Evolutionary conservation across 2,888 invertebrate genomes (phyloP).

Genomic region (Agrotis puta): DNA sequence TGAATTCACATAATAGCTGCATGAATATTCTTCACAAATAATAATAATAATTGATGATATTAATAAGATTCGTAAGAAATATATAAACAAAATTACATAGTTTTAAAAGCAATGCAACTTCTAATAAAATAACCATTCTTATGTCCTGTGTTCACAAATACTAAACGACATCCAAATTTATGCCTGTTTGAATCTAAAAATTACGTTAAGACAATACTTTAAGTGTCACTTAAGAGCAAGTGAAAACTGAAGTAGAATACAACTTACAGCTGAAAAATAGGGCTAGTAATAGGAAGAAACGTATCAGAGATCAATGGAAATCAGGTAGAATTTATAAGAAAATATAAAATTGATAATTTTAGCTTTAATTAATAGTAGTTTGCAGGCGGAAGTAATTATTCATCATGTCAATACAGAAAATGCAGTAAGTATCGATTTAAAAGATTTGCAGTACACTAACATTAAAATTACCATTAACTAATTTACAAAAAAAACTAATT

Average conservation of each 20-base stretch:
- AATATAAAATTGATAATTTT: too few relatives aligned
- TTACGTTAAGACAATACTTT: neutral
- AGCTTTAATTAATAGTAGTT: neutral
- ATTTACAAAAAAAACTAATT: constrained; percentile 11
- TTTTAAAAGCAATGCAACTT: neutral
- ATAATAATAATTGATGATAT: too few relatives aligned
- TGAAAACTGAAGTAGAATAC: neutral
- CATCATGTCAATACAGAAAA: neutral
- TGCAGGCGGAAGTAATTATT: neutral
- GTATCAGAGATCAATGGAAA: too few relatives aligned
- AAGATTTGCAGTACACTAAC: constrained; percentile 11
- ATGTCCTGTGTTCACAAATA: neutral
- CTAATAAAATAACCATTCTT: neutral
- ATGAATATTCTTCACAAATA: too few relatives aligned
- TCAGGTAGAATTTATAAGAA: too few relatives aligned
- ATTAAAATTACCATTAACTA: neutral
- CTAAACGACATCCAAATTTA: neutral
- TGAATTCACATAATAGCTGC: too few relatives aligned
- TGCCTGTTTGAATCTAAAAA: neutral
- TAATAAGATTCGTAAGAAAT: too few relatives aligned
- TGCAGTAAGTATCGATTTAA: neutral
- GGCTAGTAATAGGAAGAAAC: neutral
- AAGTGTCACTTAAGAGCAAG: neutral
- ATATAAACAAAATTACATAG: too few relatives aligned
- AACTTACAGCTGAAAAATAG: neutral